Percentiles rank a stretch among this genome's conserved stretches.
phyloP scores from a whole-genome alignment of 2,888 invertebrate species.

The Lymantria monacha region DNA sequence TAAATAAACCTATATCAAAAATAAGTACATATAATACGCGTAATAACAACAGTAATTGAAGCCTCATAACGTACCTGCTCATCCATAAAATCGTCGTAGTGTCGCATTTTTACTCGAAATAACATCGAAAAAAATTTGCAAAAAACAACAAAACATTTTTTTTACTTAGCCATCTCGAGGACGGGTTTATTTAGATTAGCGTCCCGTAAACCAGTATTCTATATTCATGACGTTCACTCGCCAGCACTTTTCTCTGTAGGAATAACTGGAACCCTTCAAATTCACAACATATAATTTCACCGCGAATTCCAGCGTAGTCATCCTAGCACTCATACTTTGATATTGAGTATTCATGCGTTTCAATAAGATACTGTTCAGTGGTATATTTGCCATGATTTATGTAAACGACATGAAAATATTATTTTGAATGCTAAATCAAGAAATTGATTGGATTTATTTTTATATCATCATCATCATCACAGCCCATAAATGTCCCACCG shows the following conservation, averaged over 20 bases:
- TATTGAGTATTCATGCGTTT: slow-evolving; percentile 28
- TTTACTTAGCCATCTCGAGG: slow-evolving; percentile 39
- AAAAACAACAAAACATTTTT: slow-evolving; percentile 48
- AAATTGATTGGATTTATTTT: too few relatives aligned
- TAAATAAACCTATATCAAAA: too few relatives aligned
- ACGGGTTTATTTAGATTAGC: slow-evolving; percentile 60
- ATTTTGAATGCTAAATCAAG: neutral
- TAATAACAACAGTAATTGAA: too few relatives aligned
- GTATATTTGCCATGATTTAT: neutral
- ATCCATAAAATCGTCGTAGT: too few relatives aligned
- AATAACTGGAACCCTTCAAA: slow-evolving; percentile 39
- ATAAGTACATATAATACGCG: too few relatives aligned
- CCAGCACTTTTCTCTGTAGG: slow-evolving; percentile 38
- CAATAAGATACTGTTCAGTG: slow-evolving; percentile 22
- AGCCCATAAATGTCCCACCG: too few relatives aligned
- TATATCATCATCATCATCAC: too few relatives aligned
- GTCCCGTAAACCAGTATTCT: slow-evolving; percentile 45
- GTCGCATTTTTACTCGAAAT: too few relatives aligned
- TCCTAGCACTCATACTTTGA: slow-evolving; percentile 25
- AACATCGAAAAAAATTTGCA: too few relatives aligned
- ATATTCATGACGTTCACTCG: slow-evolving; percentile 52
- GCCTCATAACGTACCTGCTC: too few relatives aligned
- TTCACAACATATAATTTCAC: slow-evolving; percentile 41
- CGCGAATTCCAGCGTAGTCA: slow-evolving; percentile 34
- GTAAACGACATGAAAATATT: neutral